Evolutionary conservation across 2,113 vertebrate species (phyloP), one percentile per base, ranked within the genome.

Genomic region (Pardalotus punctatus): DNA sequence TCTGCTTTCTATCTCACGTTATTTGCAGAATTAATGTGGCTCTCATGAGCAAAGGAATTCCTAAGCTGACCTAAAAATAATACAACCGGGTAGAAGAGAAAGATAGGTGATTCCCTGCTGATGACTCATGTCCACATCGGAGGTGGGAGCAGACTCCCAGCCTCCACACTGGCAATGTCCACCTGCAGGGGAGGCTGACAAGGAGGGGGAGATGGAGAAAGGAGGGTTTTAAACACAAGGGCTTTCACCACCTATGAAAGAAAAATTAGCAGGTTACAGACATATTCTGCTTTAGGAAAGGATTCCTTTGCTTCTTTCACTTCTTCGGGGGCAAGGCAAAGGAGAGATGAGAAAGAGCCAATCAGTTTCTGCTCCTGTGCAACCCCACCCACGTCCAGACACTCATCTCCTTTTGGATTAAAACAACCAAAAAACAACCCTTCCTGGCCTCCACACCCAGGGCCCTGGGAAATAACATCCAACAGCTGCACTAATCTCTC

Each of bases 401-500:
- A 97, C 83, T 97, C 95, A 93, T 97, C 94, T 92, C 71, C 71
- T 92, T 92, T 81, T 67, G 81, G 91, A 96, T 50, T 4, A 72
- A 64, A 80, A 61, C 38, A 69, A 76, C 6, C 13, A 23, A 57
- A 86, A 94, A 97, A 94, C 93, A 94, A 86, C 94, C 50, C 76
- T 96, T 92, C 86, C 88, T 86, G 82, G 82, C 81, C 86, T 92
- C 94, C 86, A 79, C 80, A 28, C 86, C 90, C 78, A 50, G 87
- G 61, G 80, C 94, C 85, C 80, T 77, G 91, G 96, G 95, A 97
- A 97, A 97, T 86, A 96, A 97, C 93, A 97, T 90, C 97, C 97
- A 96, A 96, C 97, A 98, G 97, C 98, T 96, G 96, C 97, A 96
- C 76, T 97, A 95, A 97, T 97, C 97, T 97, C 96, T 93, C 96